Conservation (phyloP, 1,140 invertebrate species). For the Pinna nobilis region DNA sequence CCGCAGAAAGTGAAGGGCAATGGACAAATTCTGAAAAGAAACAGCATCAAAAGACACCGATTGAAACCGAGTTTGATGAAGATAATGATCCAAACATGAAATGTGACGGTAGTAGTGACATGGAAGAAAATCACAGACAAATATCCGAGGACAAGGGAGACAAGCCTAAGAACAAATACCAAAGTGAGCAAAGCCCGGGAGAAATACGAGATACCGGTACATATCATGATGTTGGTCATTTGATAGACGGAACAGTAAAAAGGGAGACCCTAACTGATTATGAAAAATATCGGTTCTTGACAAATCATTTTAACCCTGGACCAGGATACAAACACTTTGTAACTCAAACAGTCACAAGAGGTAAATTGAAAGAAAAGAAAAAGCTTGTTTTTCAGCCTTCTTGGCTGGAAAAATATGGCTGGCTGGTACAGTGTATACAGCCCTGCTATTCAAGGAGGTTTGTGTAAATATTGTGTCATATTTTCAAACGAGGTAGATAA, state of each 20-base stretch:
- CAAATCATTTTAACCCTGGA: constrained; percentile 12
- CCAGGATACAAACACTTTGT: background rate
- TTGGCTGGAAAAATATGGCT: constrained; percentile 1
- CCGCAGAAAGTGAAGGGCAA: too few relatives aligned
- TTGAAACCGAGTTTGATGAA: background rate
- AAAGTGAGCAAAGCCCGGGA: background rate
- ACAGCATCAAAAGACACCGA: background rate
- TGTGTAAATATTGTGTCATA: constrained; percentile 18
- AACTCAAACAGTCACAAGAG: background rate
- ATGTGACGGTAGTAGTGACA: background rate
- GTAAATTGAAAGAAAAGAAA: background rate
- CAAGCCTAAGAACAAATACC: background rate
- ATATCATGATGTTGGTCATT: background rate
- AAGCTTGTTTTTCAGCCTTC: constrained; percentile 10
- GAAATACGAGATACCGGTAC: background rate
- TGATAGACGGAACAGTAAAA: background rate
- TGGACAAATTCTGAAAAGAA: background rate
- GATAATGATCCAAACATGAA: background rate
- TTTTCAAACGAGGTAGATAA: constrained; percentile 5
- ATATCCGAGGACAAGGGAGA: background rate
- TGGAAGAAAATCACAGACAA: background rate
- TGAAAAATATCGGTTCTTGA: constrained; percentile 8
- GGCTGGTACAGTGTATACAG: constrained; percentile 17
- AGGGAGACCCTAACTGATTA: background rate
- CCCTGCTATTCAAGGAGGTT: background rate